These are phyloP conservation scores for Unio pictorum DNA, from an alignment of 2,888 invertebrate genomes.

Conservation along the genomic window DNA sequence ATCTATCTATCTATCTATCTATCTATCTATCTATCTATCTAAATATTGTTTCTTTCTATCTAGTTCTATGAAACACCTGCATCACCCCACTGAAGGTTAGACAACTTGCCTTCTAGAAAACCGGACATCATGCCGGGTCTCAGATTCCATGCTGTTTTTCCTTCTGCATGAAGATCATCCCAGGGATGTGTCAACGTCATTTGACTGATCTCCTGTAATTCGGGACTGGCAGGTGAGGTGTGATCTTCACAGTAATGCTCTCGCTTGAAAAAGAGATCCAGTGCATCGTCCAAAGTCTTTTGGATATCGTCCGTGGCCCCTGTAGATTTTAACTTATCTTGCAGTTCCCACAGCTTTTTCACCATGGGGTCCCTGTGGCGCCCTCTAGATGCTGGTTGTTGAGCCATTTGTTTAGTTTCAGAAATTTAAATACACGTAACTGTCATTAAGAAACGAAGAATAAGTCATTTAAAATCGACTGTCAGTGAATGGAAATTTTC, in stretches of 20 bases:
- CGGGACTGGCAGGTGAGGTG: constrained; percentile 16
- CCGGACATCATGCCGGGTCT: constrained; percentile 26
- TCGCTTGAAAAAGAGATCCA: background rate
- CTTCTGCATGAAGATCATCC: constrained; percentile 18
- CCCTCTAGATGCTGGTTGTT: no score
- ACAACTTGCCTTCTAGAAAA: constrained; percentile 23
- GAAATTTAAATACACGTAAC: no score
- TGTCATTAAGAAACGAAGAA: no score
- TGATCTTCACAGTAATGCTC: constrained; percentile 24
- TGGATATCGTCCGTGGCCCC: background rate
- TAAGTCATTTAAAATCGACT: no score
- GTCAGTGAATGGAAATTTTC: no score
- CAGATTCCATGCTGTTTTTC: constrained; percentile 24
- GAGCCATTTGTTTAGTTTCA: no score
- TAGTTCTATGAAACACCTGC: no score
- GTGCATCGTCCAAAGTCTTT: constrained; percentile 1
- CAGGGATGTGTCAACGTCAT: constrained; percentile 22
- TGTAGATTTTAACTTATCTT: constrained; percentile 1
- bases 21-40: no score
- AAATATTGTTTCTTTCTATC: no score
- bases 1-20: no score
- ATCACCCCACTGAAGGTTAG: background rate
- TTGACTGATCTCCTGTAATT: constrained; percentile 11
- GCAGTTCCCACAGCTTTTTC: background rate
- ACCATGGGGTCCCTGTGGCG: background rate